Conservation (phyloP, 2,797 vertebrate species). For the Limnodromus scolopaceus region DNA sequence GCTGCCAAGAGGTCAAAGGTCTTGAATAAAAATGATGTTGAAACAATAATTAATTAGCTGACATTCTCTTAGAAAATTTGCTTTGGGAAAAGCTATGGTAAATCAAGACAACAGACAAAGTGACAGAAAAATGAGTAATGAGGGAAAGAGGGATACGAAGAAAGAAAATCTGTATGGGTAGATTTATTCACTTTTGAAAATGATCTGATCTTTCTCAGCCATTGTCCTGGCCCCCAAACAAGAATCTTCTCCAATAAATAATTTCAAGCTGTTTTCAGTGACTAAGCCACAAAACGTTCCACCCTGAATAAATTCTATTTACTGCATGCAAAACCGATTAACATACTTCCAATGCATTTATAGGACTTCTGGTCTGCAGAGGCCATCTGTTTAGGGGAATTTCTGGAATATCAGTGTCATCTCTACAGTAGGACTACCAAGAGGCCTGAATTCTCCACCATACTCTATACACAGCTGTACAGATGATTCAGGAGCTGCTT, state of each 20-base stretch:
- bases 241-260: conserved; percentile 60
- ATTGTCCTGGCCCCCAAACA: conserved; percentile 44
- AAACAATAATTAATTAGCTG: conserved; percentile 76
- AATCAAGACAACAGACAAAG: conserved; percentile 40
- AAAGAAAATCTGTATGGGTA: background rate
- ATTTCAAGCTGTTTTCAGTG: conserved; percentile 64
- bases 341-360: conserved; percentile 30
- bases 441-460: background rate
- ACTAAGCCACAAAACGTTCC: conserved; percentile 70
- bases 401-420: conserved; percentile 44
- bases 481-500: background rate
- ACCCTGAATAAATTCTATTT: conserved; percentile 63
- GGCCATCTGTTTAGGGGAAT: conserved; percentile 47
- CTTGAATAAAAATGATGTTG: conserved; percentile 59
- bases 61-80: conserved; percentile 62
- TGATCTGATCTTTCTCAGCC: conserved; percentile 36
- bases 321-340: conserved; percentile 68
- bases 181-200: conserved; percentile 54
- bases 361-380: conserved; percentile 57
- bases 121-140: conserved; percentile 57
- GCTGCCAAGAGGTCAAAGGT: conserved; percentile 65
- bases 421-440: background rate
- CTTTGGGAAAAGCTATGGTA: conserved; percentile 59
- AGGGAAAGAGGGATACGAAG: conserved; percentile 18
- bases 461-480: background rate